Conservation (phyloP, 1,140 invertebrate species). For the Hylaeus anthracinus region DNA sequence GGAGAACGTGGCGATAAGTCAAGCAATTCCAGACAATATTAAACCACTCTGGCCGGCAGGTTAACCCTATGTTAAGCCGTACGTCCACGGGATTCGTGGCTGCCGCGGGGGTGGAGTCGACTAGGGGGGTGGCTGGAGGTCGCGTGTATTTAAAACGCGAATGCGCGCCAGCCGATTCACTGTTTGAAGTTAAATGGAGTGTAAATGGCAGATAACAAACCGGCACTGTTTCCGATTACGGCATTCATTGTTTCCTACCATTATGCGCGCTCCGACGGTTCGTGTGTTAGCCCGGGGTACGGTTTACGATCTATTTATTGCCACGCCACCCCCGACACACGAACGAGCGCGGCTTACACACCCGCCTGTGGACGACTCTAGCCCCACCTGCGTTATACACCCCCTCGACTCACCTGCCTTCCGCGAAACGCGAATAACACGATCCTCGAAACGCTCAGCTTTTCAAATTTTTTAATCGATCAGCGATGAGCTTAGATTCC, state of each 20-base stretch:
- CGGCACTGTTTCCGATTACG: conserved; percentile 81
- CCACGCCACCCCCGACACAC: conserved; percentile 62
- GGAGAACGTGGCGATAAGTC: conserved; percentile 66
- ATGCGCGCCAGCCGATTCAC: conserved; percentile 78
- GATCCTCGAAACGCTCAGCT: no score
- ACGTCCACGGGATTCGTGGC: conserved; percentile 26
- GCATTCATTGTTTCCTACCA: conserved; percentile 82
- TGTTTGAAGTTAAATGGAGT: conserved; percentile 82
- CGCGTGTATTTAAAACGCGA: conserved; percentile 78
- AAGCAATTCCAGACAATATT: conserved; percentile 73
- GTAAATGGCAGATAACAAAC: conserved; percentile 82
- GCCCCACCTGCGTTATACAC: conserved; percentile 47
- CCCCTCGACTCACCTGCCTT: conserved; percentile 43
- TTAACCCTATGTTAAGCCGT: conserved; percentile 76
- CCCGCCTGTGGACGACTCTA: conserved; percentile 10
- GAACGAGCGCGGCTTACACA: conserved; percentile 70
- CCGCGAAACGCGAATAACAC: not conserved
- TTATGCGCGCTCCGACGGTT: conserved; percentile 81
- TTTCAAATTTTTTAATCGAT: no score
- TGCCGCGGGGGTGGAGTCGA: conserved; percentile 26
- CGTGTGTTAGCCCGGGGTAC: conserved; percentile 77
- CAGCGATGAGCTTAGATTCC: no score
- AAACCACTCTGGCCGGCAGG: conserved; percentile 64
- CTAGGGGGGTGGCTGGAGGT: conserved; percentile 45
- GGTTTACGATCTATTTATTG: conserved; percentile 81